Conservation (phyloP, 2,797 vertebrate genomes). For the Alfaro cultratus region DNA sequence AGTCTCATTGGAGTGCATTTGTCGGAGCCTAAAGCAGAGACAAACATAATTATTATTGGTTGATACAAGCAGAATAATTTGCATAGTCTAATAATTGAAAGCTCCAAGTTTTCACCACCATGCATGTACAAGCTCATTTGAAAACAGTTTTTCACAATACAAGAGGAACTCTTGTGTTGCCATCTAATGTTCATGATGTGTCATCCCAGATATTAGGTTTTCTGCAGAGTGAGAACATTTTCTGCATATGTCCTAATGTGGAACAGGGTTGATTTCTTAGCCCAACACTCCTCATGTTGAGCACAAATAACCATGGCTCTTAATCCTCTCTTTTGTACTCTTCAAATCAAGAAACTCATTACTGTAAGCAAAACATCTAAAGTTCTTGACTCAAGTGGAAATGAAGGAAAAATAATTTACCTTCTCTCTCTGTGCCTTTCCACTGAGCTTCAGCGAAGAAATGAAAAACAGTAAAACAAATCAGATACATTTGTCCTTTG, state of each 20-base stretch:
- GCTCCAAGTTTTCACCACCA: slow-evolving; percentile 21
- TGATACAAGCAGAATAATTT: slow-evolving; percentile 18
- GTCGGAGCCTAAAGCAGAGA: slow-evolving; percentile 5
- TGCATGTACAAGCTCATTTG: slow-evolving; percentile 22
- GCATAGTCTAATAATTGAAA: slow-evolving; percentile 37
- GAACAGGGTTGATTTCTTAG: slow-evolving; percentile 16
- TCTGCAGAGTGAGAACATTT: neutral
- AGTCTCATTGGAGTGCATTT: slow-evolving; percentile 22
- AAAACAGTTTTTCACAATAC: slow-evolving; percentile 11
- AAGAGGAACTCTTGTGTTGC: neutral
- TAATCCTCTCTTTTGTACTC: neutral
- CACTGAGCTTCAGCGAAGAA: neutral
- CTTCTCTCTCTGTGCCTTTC: slow-evolving; percentile 9
- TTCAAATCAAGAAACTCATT: slow-evolving; percentile 49
- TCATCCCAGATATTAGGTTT: neutral
- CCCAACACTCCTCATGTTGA: slow-evolving; percentile 1
- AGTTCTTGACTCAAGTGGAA: slow-evolving; percentile 53
- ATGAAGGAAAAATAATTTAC: slow-evolving; percentile 23
- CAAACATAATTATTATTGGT: slow-evolving; percentile 32
- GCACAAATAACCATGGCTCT: slow-evolving; percentile 12
- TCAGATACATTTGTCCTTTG: slow-evolving; percentile 9
- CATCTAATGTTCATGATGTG: neutral
- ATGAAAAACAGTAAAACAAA: slow-evolving; percentile 17
- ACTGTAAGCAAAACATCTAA: slow-evolving; percentile 23
- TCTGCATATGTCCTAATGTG: slow-evolving; percentile 4